Conservation (phyloP, 2,888 invertebrate species). For the Melieria picta region DNA sequence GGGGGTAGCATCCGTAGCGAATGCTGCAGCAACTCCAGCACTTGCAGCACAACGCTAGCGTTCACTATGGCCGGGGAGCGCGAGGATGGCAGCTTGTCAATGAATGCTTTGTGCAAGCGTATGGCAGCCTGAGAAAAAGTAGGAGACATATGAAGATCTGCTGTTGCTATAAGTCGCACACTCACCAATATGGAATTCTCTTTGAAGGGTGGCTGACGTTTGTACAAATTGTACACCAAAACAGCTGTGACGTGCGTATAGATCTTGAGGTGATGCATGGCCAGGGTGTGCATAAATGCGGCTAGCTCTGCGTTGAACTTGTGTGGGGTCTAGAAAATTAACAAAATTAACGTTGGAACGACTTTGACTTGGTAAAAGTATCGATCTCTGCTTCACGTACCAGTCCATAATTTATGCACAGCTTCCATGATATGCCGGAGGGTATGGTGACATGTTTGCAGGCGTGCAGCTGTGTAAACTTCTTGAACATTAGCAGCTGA, state of each 20-base stretch:
- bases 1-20: slow-evolving; percentile 13
- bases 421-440: slow-evolving; percentile 15
- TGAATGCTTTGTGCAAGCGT: slow-evolving; percentile 13
- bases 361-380: neutral
- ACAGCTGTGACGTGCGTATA: slow-evolving; percentile 12
- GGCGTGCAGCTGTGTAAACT: slow-evolving; percentile 20
- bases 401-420: slow-evolving; percentile 22
- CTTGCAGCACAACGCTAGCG: slow-evolving; percentile 6
- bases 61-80: slow-evolving; percentile 8
- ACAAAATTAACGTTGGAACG: neutral
- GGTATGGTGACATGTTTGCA: slow-evolving; percentile 9
- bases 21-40: slow-evolving; percentile 18
- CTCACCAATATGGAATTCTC: slow-evolving; percentile 12
- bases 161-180: too few relatives aligned
- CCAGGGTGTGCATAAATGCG: slow-evolving; percentile 7
- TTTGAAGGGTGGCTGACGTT: slow-evolving; percentile 12
- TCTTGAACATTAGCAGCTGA: slow-evolving; percentile 17
- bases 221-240: slow-evolving; percentile 19
- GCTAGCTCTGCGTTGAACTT: slow-evolving; percentile 13
- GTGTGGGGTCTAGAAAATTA: neutral
- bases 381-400: slow-evolving; percentile 1
- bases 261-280: slow-evolving; percentile 4
- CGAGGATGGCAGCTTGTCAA: slow-evolving; percentile 10
- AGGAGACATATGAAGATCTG: neutral
- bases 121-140: slow-evolving; percentile 8